Evolutionary conservation across 2,797 vertebrate species (phyloP).

Genomic region (Austrolebias charrua): DNA sequence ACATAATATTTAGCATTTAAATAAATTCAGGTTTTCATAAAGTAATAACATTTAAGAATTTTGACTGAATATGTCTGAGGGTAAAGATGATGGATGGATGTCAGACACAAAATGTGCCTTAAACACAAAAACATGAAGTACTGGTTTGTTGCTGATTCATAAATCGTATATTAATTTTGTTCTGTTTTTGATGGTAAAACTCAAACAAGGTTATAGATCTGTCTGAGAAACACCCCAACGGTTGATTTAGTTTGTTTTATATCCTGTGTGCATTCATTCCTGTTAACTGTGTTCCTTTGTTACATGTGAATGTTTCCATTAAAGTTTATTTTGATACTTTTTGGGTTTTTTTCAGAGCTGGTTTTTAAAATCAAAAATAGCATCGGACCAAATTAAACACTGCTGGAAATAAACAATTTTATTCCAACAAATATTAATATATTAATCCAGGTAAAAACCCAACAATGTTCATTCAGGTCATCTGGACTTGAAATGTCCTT

Average conservation of each 20-base stretch:
- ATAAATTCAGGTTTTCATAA: constrained; percentile 3
- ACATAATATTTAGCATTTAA: background rate
- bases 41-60: constrained; percentile 26
- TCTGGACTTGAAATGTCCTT: no score
- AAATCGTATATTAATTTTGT: background rate
- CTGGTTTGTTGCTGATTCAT: constrained; percentile 1
- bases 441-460: no score
- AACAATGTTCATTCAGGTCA: no score
- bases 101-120: constrained; percentile 61
- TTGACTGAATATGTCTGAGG: constrained; percentile 15
- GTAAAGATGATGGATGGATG: no score
- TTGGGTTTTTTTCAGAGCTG: background rate
- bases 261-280: constrained; percentile 16
- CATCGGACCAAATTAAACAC: background rate
- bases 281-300: constrained; percentile 1
- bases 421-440: no score
- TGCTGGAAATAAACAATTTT: no score
- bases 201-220: background rate
- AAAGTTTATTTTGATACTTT: constrained; percentile 68
- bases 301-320: constrained; percentile 55
- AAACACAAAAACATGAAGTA: constrained; percentile 9
- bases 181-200: background rate
- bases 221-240: background rate
- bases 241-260: background rate
- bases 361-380: background rate